Conservation (phyloP, 2,113 vertebrate species). For the Nipponia nippon region DNA sequence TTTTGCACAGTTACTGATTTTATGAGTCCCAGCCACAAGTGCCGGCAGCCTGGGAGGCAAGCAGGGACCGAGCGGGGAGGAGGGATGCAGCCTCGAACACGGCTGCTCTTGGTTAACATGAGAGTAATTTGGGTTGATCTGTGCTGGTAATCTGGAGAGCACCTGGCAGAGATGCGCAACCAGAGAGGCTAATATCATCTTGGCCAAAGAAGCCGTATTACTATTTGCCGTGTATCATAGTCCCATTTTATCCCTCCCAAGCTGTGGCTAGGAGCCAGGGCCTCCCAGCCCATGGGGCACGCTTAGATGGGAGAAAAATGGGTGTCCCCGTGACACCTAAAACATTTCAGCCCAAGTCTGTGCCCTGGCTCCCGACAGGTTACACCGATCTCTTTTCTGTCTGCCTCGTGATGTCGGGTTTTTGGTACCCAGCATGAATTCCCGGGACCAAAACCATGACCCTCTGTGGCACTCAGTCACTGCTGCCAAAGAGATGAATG, state of each 20-base stretch:
- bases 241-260: not conserved
- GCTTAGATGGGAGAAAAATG: no score
- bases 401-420: rapidly evolving
- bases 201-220: not conserved
- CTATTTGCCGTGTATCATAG: rapidly evolving
- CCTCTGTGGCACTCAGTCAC: rapidly evolving
- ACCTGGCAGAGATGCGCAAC: not conserved
- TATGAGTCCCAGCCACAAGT: not conserved
- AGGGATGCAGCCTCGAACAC: not conserved
- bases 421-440: no score
- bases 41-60: not conserved
- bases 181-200: not conserved
- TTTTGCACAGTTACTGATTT: not conserved
- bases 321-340: rapidly evolving
- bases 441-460: no score
- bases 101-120: not conserved
- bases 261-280: no score
- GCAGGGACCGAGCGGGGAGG: not conserved
- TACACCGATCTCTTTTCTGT: rapidly evolving
- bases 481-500: not conserved
- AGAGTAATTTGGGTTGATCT: not conserved
- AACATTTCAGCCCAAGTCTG: not conserved
- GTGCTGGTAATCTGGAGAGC: not conserved
- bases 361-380: not conserved
- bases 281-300: not conserved